phyloP scores from a whole-genome alignment of 2,888 invertebrate genomes.

The Carcina quercana region DNA sequence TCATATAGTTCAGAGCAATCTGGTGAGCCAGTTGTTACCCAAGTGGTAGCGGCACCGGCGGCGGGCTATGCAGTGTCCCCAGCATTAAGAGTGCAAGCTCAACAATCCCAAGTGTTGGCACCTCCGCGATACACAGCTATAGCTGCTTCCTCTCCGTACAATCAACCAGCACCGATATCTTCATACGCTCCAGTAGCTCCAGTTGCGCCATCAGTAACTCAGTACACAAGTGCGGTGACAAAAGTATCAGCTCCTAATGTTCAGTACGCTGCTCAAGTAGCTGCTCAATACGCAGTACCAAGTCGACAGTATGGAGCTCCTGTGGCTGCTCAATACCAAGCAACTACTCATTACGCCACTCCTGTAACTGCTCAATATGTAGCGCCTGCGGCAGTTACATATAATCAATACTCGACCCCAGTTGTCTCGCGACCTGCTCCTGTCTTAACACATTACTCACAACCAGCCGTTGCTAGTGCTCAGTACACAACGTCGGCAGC shows the following conservation, averaged over 20 bases:
- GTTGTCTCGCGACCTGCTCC: slow-evolving; percentile 22
- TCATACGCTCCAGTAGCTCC: slow-evolving; percentile 17
- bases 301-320: slow-evolving; percentile 21
- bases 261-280: slow-evolving; percentile 30
- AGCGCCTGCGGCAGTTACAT: slow-evolving; percentile 14
- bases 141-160: slow-evolving; percentile 33
- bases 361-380: slow-evolving; percentile 41
- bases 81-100: slow-evolving; percentile 34
- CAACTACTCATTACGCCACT: slow-evolving; percentile 40
- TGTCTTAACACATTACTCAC: slow-evolving; percentile 15
- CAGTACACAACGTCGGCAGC: slow-evolving; percentile 20
- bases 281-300: slow-evolving; percentile 27
- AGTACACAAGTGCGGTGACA: slow-evolving; percentile 21
- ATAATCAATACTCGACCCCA: slow-evolving; percentile 24
- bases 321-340: slow-evolving; percentile 35
- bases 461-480: slow-evolving; percentile 11
- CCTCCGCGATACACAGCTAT: slow-evolving; percentile 23
- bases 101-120: slow-evolving; percentile 6
- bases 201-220: slow-evolving; percentile 6
- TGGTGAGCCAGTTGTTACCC: slow-evolving; percentile 62
- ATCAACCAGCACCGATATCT: slow-evolving; percentile 18
- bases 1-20: slow-evolving; percentile 41
- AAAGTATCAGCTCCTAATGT: slow-evolving; percentile 28
- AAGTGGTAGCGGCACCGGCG: slow-evolving; percentile 52
- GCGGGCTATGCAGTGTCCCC: slow-evolving; percentile 52